A percentile compares a stretch with the other conserved stretches of the same genome.
Evolutionary conservation across 64 coral and sea anemone species (phyloP).

Genomic region (Platygyra sinensis): DNA sequence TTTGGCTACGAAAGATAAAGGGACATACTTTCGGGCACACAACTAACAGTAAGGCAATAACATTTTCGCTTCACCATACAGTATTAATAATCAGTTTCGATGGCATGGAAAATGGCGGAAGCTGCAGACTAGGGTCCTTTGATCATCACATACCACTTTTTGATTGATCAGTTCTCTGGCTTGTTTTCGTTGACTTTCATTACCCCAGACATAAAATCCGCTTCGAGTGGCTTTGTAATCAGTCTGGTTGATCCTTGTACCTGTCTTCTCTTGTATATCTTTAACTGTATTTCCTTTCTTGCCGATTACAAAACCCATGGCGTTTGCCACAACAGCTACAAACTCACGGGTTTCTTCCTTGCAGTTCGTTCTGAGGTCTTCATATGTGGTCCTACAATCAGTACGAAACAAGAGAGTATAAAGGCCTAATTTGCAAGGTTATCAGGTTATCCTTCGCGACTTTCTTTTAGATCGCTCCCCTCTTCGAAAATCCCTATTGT

Average conservation of each 20-base stretch:
- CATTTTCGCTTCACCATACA: too few relatives aligned
- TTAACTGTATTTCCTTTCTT: conserved; percentile 15
- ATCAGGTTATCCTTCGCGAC: too few relatives aligned
- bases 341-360: neutral
- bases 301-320: conserved; percentile 20
- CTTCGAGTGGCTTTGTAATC: neutral
- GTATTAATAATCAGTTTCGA: too few relatives aligned
- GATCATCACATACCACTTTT: neutral
- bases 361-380: neutral
- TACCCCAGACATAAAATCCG: neutral
- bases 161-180: neutral
- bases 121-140: too few relatives aligned
- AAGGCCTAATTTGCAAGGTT: too few relatives aligned
- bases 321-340: neutral
- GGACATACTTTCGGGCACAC: too few relatives aligned
- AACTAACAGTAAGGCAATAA: too few relatives aligned
- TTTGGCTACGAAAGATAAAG: too few relatives aligned
- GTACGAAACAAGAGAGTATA: too few relatives aligned
- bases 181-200: neutral
- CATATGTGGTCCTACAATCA: neutral
- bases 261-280: neutral
- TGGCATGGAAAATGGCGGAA: too few relatives aligned
- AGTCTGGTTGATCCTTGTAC: neutral
- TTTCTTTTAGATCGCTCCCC: too few relatives aligned
- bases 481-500: too few relatives aligned